phyloP scores from a whole-genome alignment of 2,113 vertebrate genomes.

The Xenopus laevis region DNA sequence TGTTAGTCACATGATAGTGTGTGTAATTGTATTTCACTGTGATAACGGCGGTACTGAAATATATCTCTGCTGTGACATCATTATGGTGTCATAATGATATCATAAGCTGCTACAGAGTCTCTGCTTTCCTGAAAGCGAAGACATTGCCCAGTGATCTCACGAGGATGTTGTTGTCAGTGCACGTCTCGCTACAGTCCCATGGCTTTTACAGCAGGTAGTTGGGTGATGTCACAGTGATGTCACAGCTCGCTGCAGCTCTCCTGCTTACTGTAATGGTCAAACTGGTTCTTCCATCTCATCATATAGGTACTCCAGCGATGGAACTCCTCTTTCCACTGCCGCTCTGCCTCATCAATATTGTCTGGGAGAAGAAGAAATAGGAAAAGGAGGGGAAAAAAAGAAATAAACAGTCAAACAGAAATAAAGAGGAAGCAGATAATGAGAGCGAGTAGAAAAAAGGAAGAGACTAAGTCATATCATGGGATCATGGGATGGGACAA shows the following conservation, averaged over 20 bases:
- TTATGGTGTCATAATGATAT: background rate
- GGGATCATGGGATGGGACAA: too few species aligned
- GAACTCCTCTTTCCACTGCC: slow-evolving; percentile 91
- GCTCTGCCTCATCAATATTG: slow-evolving; percentile 87
- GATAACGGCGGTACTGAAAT: background rate
- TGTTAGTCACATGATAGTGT: slow-evolving; percentile 2
- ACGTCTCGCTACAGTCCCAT: background rate
- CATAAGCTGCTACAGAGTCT: background rate
- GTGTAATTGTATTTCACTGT: too few species aligned
- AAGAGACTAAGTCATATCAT: background rate
- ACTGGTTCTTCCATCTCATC: slow-evolving; percentile 96
- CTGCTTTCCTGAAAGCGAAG: background rate
- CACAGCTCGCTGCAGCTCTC: slow-evolving; percentile 87
- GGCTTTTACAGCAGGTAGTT: background rate
- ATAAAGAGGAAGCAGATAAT: background rate
- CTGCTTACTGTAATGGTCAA: slow-evolving; percentile 93
- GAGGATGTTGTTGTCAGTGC: slow-evolving; percentile 14
- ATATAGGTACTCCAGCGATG: slow-evolving; percentile 93
- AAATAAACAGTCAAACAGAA: background rate
- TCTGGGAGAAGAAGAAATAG: slow-evolving; percentile 47
- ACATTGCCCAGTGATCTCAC: background rate
- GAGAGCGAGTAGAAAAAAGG: background rate
- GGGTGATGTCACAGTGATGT: slow-evolving; percentile 43
- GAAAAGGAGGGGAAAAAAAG: background rate
- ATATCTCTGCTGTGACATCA: background rate